Conservation (phyloP, 2,888 invertebrate genomes). For the Timandra comae region DNA sequence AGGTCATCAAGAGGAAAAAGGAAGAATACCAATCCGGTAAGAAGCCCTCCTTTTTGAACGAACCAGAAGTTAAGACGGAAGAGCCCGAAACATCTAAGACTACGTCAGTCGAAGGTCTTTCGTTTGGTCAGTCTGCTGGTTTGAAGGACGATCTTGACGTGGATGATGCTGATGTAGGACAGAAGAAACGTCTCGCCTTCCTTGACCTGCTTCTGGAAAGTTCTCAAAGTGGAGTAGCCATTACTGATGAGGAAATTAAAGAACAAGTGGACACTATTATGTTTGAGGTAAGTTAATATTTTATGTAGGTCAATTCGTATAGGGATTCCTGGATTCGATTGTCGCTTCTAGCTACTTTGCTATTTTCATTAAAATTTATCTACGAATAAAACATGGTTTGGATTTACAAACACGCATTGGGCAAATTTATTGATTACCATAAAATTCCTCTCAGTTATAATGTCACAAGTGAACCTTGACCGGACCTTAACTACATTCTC, state of each 20-base stretch:
- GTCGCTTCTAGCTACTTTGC: too few relatives aligned
- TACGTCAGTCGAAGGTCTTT: constrained; percentile 79
- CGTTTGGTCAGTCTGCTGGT: constrained; percentile 83
- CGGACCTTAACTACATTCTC: too few relatives aligned
- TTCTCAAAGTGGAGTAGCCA: constrained; percentile 82
- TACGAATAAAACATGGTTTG: too few relatives aligned
- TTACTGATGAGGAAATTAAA: constrained; percentile 86
- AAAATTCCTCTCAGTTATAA: too few relatives aligned
- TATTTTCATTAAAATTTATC: too few relatives aligned
- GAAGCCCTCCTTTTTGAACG: constrained; percentile 51
- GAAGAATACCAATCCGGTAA: constrained; percentile 82
- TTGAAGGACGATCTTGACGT: constrained; percentile 89
- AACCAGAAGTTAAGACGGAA: constrained; percentile 29
- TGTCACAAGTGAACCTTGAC: too few relatives aligned
- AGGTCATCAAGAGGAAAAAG: constrained; percentile 85
- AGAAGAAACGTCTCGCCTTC: constrained; percentile 90
- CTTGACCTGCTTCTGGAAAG: constrained; percentile 90
- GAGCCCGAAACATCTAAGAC: constrained; percentile 34
- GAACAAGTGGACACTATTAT: constrained; percentile 91
- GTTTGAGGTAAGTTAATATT: constrained; percentile 82
- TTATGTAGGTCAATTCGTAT: not conserved
- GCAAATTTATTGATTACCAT: too few relatives aligned
- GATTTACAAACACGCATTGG: too few relatives aligned
- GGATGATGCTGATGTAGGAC: constrained; percentile 86
- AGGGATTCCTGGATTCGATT: too few relatives aligned